Conservation (phyloP, 1,140 invertebrate species). For the Rhysida immarginata region DNA sequence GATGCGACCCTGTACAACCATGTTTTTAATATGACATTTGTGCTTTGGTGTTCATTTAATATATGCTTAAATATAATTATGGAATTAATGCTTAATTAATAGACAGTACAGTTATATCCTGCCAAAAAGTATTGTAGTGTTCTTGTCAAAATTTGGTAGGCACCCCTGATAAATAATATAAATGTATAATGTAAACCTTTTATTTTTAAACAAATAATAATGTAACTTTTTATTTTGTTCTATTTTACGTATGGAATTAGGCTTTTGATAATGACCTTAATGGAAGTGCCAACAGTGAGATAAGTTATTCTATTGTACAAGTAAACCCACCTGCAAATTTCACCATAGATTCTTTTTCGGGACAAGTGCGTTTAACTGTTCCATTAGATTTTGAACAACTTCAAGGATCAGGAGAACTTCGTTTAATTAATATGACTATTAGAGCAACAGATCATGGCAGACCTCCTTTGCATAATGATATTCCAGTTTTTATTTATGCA, state of each 20-base stretch:
- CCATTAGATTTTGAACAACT: constrained; percentile 62
- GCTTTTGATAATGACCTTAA: constrained; percentile 22
- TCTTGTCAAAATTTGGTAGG: too few relatives aligned
- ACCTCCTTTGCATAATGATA: constrained; percentile 55
- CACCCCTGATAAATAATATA: too few relatives aligned
- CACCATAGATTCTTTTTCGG: constrained; percentile 53
- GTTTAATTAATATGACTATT: constrained; percentile 55
- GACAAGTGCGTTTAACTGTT: constrained; percentile 46
- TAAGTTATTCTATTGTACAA: constrained; percentile 61
- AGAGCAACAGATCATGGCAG: constrained; percentile 61
- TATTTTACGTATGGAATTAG: constrained; percentile 2
- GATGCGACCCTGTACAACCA: too few relatives aligned
- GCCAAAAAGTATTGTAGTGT: too few relatives aligned
- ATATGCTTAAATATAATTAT: too few relatives aligned
- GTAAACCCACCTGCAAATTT: constrained; percentile 59
- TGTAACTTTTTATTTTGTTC: too few relatives aligned
- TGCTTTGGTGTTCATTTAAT: too few relatives aligned
- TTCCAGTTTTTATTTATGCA: constrained; percentile 60
- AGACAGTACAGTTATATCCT: too few relatives aligned
- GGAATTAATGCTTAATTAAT: too few relatives aligned
- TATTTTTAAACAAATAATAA: too few relatives aligned
- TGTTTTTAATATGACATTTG: too few relatives aligned
- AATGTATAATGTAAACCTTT: too few relatives aligned
- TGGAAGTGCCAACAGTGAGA: constrained; percentile 69
- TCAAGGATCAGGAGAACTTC: constrained; percentile 40